Evolutionary conservation across 2,113 vertebrate species (phyloP).

Genomic region (Varanus komodoensis): DNA sequence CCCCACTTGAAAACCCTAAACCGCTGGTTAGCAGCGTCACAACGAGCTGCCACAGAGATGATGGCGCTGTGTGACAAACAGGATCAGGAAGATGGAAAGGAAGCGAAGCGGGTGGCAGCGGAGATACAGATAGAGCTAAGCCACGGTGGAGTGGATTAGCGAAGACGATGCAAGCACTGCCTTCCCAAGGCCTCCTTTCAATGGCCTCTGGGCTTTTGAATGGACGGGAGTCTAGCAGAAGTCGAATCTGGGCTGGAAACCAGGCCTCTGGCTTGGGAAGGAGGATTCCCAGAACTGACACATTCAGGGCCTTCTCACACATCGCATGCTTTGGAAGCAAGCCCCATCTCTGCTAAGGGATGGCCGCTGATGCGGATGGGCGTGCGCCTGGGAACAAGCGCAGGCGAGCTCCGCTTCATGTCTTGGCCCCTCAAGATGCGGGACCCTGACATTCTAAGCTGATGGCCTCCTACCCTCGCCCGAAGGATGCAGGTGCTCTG

Average conservation of each 20-base stretch:
- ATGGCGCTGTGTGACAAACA: neutral
- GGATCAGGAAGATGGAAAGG: neutral
- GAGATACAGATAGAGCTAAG: neutral
- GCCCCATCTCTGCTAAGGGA: neutral
- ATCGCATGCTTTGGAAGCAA: neutral
- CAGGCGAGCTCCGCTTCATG: neutral
- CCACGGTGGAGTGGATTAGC: neutral
- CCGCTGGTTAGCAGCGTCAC: neutral
- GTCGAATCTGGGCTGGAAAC: no score
- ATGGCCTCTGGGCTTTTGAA: neutral
- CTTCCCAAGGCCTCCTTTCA: neutral
- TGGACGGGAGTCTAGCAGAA: neutral
- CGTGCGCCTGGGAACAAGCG: neutral
- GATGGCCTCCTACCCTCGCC: neutral
- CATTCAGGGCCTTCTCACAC: neutral
- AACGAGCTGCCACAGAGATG: conserved; percentile 1
- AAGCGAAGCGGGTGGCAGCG: neutral
- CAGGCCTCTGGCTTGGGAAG: neutral
- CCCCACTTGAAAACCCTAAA: conserved; percentile 19
- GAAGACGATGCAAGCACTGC: neutral
- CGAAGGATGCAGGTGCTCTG: neutral
- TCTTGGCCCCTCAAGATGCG: neutral
- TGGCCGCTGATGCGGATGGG: neutral
- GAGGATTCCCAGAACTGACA: neutral
- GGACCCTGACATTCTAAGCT: neutral